Percentiles rank a stretch among this genome's conserved stretches.
Evolutionary conservation across 2,888 invertebrate species (phyloP).

Genomic region (Spialia ferax): DNA sequence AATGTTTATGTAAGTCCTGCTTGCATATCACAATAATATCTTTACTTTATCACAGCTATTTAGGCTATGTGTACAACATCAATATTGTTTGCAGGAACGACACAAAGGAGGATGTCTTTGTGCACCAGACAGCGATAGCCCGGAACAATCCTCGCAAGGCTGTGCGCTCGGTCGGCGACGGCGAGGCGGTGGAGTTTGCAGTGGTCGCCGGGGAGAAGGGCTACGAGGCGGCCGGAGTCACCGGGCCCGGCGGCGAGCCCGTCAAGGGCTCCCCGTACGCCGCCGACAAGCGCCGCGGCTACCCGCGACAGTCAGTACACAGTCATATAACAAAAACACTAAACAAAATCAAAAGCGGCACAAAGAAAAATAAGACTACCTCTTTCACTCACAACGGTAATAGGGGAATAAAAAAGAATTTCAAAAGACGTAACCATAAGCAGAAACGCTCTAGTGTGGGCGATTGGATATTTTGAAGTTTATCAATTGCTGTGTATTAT

Average conservation of each 20-base stretch:
- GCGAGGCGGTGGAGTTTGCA: slow-evolving; percentile 99
- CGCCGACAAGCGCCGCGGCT: slow-evolving; percentile 94
- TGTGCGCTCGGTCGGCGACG: slow-evolving; percentile 99
- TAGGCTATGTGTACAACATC: too few species aligned
- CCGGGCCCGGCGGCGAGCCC: slow-evolving; percentile 97
- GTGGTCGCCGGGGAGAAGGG: slow-evolving; percentile 99
- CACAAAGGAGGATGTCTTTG: slow-evolving; percentile 99
- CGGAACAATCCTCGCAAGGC: slow-evolving; percentile 99
- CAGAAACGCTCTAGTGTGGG: slow-evolving; percentile 9
- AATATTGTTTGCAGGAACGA: too few species aligned
- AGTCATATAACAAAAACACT: too few species aligned
- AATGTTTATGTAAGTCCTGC: too few species aligned
- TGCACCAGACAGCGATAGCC: slow-evolving; percentile 99
- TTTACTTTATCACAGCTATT: too few species aligned
- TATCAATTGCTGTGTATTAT: background rate
- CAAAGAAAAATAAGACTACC: slow-evolving; percentile 19
- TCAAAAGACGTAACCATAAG: slow-evolving; percentile 10
- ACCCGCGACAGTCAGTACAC: slow-evolving; percentile 82
- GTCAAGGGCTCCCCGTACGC: slow-evolving; percentile 99
- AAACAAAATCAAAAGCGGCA: slow-evolving; percentile 28
- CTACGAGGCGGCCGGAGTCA: slow-evolving; percentile 99
- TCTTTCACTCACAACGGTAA: slow-evolving; percentile 11
- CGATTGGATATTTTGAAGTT: slow-evolving; percentile 29
- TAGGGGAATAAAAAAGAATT: slow-evolving; percentile 18
- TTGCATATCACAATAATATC: too few species aligned